Evolutionary conservation across 2,797 vertebrate species (phyloP).

Genomic region (Hypotaenidia okinawae): DNA sequence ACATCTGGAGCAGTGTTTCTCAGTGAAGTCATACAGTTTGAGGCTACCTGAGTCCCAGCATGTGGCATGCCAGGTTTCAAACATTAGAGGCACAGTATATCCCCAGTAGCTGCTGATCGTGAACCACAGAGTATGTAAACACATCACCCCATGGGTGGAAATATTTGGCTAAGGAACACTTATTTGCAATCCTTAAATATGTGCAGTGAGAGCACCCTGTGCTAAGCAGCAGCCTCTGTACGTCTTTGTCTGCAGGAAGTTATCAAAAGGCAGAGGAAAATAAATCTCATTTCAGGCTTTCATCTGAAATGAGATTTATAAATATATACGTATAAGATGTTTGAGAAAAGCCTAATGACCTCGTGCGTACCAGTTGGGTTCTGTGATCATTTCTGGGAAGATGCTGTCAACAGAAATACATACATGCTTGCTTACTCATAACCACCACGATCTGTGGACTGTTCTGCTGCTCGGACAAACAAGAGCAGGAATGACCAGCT

Average conservation of each 20-base stretch:
- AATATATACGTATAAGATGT: not conserved
- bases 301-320: not conserved
- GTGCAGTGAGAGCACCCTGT: not conserved
- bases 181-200: not conserved
- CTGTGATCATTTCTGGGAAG: slow-evolving; percentile 33
- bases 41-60: slow-evolving; percentile 17
- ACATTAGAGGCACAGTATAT: not conserved
- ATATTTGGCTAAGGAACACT: not conserved
- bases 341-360: not conserved
- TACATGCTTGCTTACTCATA: not conserved
- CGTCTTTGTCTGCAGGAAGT: not conserved
- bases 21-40: not conserved
- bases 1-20: slow-evolving; percentile 1
- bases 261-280: slow-evolving; percentile 18
- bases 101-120: not conserved
- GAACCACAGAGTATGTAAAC: slow-evolving; percentile 33
- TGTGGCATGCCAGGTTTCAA: not conserved
- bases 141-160: slow-evolving; percentile 35
- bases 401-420: slow-evolving; percentile 14
- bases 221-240: slow-evolving; percentile 1
- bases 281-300: not conserved
- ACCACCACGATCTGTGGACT: not conserved
- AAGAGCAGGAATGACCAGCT: slow-evolving; percentile 22
- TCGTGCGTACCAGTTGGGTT: not conserved
- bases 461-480: not conserved